Conservation (phyloP, 2,113 vertebrate genomes). For the Pungitius pungitius region DNA sequence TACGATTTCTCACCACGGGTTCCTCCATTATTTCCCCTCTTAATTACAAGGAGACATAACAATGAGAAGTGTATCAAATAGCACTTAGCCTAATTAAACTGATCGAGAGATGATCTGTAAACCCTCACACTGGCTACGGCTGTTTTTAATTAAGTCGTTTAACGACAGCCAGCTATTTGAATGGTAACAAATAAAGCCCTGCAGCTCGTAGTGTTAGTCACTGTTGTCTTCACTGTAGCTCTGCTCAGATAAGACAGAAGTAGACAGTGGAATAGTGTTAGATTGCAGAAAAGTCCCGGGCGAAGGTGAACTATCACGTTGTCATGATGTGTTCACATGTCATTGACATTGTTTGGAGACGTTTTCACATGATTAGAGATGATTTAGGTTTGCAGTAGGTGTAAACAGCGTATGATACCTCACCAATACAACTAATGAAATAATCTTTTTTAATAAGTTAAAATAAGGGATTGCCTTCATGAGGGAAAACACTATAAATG, state of each 20-base stretch:
- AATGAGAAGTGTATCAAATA: constrained; percentile 46
- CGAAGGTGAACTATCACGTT: too few species aligned
- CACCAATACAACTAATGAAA: too few species aligned
- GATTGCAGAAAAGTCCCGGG: background rate
- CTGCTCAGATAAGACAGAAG: background rate
- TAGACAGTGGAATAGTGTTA: background rate
- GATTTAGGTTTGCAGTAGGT: too few species aligned
- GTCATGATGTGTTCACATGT: too few species aligned
- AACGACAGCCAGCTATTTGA: constrained; percentile 47
- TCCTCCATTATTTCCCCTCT: constrained; percentile 17
- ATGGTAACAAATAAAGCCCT: constrained; percentile 30
- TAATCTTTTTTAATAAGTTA: too few species aligned
- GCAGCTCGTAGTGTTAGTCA: background rate
- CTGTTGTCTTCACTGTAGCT: constrained; percentile 7
- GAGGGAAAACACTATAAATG: too few species aligned
- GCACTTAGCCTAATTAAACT: constrained; percentile 54
- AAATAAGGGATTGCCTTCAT: too few species aligned
- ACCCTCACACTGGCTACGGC: constrained; percentile 38
- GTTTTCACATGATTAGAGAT: too few species aligned
- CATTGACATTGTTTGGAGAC: too few species aligned
- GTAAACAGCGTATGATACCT: too few species aligned
- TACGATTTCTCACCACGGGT: background rate
- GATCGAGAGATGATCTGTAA: constrained; percentile 46
- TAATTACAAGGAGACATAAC: constrained; percentile 53
- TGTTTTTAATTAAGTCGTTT: constrained; percentile 59